Percentiles rank a stretch among this genome's conserved stretches.
Conservation (phyloP, 1,140 invertebrate species). For the Neodiprion fabricii region DNA sequence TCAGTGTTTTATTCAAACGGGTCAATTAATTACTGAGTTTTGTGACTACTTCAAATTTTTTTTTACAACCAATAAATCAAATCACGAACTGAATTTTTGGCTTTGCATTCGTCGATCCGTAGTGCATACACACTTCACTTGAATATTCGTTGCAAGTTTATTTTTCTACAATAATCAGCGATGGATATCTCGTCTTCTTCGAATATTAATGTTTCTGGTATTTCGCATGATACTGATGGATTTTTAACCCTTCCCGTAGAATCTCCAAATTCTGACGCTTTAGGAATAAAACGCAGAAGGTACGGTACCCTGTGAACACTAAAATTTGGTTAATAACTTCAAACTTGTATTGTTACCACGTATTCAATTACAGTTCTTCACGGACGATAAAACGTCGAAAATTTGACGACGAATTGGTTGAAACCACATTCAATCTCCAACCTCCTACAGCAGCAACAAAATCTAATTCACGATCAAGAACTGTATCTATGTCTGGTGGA, state of each 20-base stretch:
- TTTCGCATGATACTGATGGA: constrained; percentile 43
- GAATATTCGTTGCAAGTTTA: no score
- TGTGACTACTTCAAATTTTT: no score
- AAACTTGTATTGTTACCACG: background rate
- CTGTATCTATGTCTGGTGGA: constrained; percentile 56
- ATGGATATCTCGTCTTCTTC: constrained; percentile 41
- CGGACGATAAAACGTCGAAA: constrained; percentile 93
- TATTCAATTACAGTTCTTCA: constrained; percentile 72
- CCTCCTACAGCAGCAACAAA: constrained; percentile 68
- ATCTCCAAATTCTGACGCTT: constrained; percentile 45
- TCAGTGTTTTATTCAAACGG: no score
- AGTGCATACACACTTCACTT: no score
- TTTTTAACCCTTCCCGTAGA: constrained; percentile 54
- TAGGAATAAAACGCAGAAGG: constrained; percentile 58
- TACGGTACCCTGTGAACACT: constrained; percentile 8
- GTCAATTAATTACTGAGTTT: no score
- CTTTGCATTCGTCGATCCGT: no score
- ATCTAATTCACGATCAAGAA: constrained; percentile 64
- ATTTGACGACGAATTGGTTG: constrained; percentile 96
- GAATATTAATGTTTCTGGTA: constrained; percentile 38
- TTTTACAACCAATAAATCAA: no score
- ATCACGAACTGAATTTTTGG: no score
- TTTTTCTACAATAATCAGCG: background rate
- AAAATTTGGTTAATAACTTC: constrained; percentile 16
- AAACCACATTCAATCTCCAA: constrained; percentile 76